Evolutionary conservation across 2,113 vertebrate species (phyloP).

Genomic region (Cisticola juncidis): DNA sequence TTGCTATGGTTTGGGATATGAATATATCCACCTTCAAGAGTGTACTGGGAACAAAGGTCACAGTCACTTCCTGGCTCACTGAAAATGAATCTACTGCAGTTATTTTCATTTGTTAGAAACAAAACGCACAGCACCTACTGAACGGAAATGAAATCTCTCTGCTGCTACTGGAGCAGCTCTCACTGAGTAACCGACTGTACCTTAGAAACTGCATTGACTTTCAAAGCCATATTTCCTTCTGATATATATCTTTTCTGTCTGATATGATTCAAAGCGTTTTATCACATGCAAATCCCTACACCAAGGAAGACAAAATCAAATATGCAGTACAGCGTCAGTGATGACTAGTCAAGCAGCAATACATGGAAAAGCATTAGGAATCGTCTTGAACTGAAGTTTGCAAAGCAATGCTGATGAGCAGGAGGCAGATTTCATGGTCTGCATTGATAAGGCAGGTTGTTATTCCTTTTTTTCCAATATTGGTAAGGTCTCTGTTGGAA

Average conservation of each 20-base stretch:
- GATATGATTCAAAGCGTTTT: neutral
- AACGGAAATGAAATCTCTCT: neutral
- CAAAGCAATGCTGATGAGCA: neutral
- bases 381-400: neutral
- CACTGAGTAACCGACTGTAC: neutral
- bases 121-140: neutral
- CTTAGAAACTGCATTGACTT: neutral
- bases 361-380: neutral
- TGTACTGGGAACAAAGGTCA: neutral
- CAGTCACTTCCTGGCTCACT: neutral
- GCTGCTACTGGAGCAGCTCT: neutral
- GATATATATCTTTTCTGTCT: neutral
- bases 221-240: neutral
- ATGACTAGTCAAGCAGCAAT: neutral
- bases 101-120: neutral
- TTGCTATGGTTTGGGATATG: neutral
- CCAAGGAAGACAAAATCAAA: neutral
- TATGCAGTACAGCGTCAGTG: fast-evolving
- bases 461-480: neutral
- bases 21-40: neutral
- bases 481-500: neutral
- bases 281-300: neutral
- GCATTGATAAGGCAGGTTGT: neutral
- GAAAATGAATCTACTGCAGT: neutral
- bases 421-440: neutral